Conservation (phyloP, 2,113 vertebrate species). For the Pipa parva region DNA sequence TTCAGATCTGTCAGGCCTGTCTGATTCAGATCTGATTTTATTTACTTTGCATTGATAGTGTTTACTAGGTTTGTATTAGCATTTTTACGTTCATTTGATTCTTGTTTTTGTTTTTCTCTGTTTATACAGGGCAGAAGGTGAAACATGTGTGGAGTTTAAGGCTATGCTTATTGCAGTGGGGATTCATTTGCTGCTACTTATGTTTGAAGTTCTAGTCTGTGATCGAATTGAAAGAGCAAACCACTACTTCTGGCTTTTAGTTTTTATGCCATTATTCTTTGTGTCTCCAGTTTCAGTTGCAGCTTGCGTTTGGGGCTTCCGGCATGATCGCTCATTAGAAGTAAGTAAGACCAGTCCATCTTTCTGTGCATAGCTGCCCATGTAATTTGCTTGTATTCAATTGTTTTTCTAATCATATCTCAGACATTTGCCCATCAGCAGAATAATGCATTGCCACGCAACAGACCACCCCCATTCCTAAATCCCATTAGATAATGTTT, state of each 20-base stretch:
- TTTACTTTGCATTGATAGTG: too few species aligned
- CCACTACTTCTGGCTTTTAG: constrained; percentile 88
- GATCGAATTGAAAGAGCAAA: constrained; percentile 83
- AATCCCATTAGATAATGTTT: too few species aligned
- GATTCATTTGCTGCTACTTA: constrained; percentile 89
- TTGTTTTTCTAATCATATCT: too few species aligned
- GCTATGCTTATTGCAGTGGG: constrained; percentile 96
- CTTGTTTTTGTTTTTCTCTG: constrained; percentile 34
- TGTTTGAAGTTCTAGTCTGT: constrained; percentile 96
- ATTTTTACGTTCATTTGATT: too few species aligned
- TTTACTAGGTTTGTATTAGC: too few species aligned
- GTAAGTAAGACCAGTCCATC: constrained; percentile 53
- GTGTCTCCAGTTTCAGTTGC: constrained; percentile 95
- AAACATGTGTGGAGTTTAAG: constrained; percentile 97
- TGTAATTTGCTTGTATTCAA: too few species aligned
- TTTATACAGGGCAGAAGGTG: constrained; percentile 83
- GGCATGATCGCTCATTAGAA: constrained; percentile 94
- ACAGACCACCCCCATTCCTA: too few species aligned
- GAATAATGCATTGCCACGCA: too few species aligned
- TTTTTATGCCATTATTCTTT: constrained; percentile 97
- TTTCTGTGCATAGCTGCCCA: too few species aligned
- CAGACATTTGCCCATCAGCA: too few species aligned
- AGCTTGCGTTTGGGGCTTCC: constrained; percentile 96
- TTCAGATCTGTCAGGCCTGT: too few species aligned
- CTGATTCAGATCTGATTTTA: too few species aligned